Evolutionary conservation across 1,140 invertebrate genomes (phyloP), one percentile per base, ranked within the genome.

Genomic region (Zaprionus gabonicus): DNA sequence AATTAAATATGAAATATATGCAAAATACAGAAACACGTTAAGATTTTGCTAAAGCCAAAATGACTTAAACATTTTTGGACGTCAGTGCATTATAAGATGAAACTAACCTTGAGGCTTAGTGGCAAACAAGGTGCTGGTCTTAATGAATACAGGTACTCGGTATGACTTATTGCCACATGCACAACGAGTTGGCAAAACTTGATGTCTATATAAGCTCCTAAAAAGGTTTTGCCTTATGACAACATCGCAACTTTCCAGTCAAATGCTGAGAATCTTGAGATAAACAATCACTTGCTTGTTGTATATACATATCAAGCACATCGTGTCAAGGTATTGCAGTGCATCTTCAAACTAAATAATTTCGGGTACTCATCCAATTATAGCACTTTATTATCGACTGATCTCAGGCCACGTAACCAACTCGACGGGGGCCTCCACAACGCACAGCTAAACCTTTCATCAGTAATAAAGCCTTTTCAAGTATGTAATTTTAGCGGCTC

Each of bases 401-500:
- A 59, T 75, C 56, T 36, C 56, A 51, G 66, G 20, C 3, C 1
- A 4, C 55, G 58, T 38, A 71, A 4, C 36, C n/a, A 58, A 17
- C 73, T 25, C 77, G 63, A 59, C 77, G 64, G 77, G 72, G 57
- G 23, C 34, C 67, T 36, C 27, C 25, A 28, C 9, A 10, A 31
- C 15, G 17, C 28, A 17, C 10, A 62, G 44, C 41, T 58, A 31
- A 77, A 72, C 78, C 81, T 80, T 71, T 80, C 79, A 68, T 76
- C 72, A 58, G 13, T 23, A 82, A 77, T 23, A 82, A 77, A 74
- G 25, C 73, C 69, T 57, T 86, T 76, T 86, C 65, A 73, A 82
- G 66, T 73, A 51, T 62, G 56, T 76, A 73, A 71, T 68, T 63
- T 73, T 20, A 70, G 36, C 17, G 58, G 5, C 67, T 44, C 76